These are phyloP conservation scores for Pampusana beccarii DNA, from an alignment of 2,113 vertebrate species.

Conservation along the genomic window DNA sequence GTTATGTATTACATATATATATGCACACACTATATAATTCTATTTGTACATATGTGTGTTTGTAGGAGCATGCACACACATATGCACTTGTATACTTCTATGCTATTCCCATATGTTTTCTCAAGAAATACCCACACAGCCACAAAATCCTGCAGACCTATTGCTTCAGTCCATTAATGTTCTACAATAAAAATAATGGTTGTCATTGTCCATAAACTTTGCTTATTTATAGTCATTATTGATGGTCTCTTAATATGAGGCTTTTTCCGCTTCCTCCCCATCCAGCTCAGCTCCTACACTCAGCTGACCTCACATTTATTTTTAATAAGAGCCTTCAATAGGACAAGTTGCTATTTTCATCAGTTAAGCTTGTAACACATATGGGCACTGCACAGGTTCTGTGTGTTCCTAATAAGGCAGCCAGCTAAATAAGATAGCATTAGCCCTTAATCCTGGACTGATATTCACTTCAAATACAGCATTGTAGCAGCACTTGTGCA, in stretches of 20 bases:
- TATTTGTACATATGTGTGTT: not conserved
- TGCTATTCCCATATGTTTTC: not conserved
- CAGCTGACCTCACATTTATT: not conserved
- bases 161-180: not conserved
- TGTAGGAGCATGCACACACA: not conserved
- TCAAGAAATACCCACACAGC: not conserved
- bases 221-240: not conserved
- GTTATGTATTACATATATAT: not conserved
- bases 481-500: not conserved
- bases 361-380: not conserved
- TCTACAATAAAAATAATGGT: not conserved
- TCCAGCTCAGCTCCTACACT: not conserved
- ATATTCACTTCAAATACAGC: not conserved
- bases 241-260: not conserved
- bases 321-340: not conserved
- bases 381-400: not conserved
- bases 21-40: not conserved
- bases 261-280: not conserved
- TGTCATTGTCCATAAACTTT: fast-evolving
- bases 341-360: slow-evolving; percentile 11
- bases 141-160: not conserved
- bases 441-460: not conserved
- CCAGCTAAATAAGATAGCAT: not conserved
- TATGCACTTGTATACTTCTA: not conserved
- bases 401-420: not conserved